These are phyloP conservation scores for Lamellibrachia luymesi DNA, from an alignment of 1,140 invertebrate genomes.

Conservation along the genomic window DNA sequence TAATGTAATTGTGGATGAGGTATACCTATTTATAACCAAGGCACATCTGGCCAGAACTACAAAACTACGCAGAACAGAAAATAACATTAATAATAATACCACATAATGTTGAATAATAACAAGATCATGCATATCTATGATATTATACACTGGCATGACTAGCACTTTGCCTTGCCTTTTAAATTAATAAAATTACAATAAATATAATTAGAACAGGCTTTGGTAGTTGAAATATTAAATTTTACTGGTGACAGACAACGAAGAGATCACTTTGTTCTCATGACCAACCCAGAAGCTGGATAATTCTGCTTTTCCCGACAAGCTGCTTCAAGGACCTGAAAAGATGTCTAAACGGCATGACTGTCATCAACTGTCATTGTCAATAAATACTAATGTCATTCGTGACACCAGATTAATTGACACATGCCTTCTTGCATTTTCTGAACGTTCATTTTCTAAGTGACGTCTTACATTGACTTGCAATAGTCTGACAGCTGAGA, in stretches of 20 bases:
- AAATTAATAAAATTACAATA: not conserved
- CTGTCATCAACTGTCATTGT: not conserved
- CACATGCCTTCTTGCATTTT: not conserved
- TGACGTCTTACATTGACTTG: not conserved
- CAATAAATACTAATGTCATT: not conserved
- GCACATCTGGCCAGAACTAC: not conserved
- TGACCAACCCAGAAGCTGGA: not conserved
- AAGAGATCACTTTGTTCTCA: not conserved
- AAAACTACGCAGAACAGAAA: not conserved
- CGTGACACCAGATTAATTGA: not conserved
- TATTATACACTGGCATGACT: not conserved
- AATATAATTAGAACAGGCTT: not conserved
- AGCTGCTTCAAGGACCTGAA: not conserved
- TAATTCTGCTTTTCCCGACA: not conserved
- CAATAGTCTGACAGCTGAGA: not conserved
- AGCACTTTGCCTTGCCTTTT: not conserved
- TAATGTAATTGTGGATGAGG: conserved; percentile 5
- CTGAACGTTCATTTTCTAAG: not conserved
- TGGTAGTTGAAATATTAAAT: not conserved
- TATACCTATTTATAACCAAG: conserved; percentile 5
- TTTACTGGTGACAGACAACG: not conserved
- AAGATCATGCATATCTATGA: not conserved
- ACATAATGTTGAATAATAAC: not conserved
- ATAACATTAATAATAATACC: not conserved
- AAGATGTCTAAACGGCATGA: not conserved